phyloP scores from a whole-genome alignment of 2,888 invertebrate species.

The Oxycera nigricornis region DNA sequence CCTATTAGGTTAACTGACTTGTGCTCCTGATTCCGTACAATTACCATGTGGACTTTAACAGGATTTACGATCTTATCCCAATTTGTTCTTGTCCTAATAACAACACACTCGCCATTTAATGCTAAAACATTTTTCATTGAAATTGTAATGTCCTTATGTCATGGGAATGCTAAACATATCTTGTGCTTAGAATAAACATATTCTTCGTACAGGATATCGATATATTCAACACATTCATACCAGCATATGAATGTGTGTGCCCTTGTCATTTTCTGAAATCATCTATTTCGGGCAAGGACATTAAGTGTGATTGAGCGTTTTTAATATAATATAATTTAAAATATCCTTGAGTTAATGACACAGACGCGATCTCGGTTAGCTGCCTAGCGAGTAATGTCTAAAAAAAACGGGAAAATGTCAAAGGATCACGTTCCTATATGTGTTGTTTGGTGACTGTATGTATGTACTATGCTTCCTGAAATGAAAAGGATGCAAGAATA shows the following conservation, averaged over 20 bases:
- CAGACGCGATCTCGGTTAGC: not conserved
- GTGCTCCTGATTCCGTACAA: not conserved
- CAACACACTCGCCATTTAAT: too few species aligned
- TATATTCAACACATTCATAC: not conserved
- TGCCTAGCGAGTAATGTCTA: not conserved
- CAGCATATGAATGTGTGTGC: not conserved
- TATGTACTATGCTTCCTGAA: not conserved
- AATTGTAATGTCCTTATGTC: too few species aligned
- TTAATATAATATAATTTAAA: conserved; percentile 40
- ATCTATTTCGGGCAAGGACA: conserved; percentile 24
- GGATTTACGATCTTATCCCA: conserved; percentile 19
- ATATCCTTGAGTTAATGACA: conserved; percentile 28
- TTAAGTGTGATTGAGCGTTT: conserved; percentile 40
- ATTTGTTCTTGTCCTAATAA: too few species aligned
- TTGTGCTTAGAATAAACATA: not conserved
- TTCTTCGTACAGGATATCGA: not conserved
- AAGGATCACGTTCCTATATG: not conserved
- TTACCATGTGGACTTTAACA: conserved; percentile 23
- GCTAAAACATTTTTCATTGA: too few species aligned
- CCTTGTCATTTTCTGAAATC: conserved; percentile 15
- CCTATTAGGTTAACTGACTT: conserved; percentile 30
- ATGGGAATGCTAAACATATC: not conserved
- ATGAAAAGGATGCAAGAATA: not conserved
- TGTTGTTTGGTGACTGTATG: not conserved
- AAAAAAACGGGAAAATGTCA: not conserved